Base-by-base conservation (phyloP, 2,113 vertebrate genomes). In the Benitochromis conjunctus region DNA sequence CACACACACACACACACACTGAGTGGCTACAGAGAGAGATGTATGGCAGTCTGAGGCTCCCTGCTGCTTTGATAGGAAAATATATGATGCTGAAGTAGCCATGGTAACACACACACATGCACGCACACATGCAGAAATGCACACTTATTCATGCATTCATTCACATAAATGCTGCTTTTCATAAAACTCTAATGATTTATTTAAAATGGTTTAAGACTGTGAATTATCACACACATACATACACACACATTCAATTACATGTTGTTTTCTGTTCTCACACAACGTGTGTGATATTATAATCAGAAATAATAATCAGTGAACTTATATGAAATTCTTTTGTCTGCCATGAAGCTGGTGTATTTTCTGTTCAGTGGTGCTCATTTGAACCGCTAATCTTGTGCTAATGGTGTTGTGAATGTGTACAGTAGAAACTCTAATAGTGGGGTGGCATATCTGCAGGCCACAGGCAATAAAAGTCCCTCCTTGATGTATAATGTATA, bases 21-120 rank as follows among this genome's bases (percentile, higher is more conserved):
- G 64, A 81, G 74, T 34, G 21, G 43, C 82, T 88, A 81, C 80
- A 86, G 88, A 91, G 82, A 85, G 81, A 92, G 93, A 95, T 97
- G 96, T 96, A 97, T 97, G 96, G 80, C 84, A 94, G 96, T 96
- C 96, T 97, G 95, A 96, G 96, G 96, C 96, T 96, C 97, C 97
- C 96, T 92, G 96, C 97, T 98, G 97, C 97, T 98, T 98, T 98
- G 97, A 97, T 97, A 97, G 96, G 96, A 96, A 98, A 98, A 98
- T 97, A 97, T 97, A 98, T 98, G 96, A 95, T 92, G 92, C 95
- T 95, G 41, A 80, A 74, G 89, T 89, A 56, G 54, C 80, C 85
- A 90, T 91, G 77, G 93, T 36, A 88, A 88, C 90, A 81, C 21
- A 62, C 21, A 4, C 12, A 5, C 12, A 1, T 4, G 10, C 31